Base-by-base conservation (phyloP, 1,140 invertebrate species). In the Drosophila varians region DNA sequence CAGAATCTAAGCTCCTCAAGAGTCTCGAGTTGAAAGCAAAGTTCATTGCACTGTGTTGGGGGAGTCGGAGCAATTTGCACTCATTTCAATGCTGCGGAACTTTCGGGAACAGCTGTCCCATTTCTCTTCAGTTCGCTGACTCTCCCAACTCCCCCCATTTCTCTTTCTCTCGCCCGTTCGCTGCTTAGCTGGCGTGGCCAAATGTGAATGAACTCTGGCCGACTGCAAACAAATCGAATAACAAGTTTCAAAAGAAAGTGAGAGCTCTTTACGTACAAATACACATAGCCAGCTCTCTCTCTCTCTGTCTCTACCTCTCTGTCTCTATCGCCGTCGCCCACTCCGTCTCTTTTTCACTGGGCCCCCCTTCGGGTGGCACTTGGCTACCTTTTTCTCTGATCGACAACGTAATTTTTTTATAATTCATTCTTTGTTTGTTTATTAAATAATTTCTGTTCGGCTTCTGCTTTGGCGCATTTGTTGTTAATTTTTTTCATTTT, bases 171-270 rank as follows among this genome's bases (percentile, higher is more conserved):
- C 52, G 55, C 28, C 56, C 21, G 34, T 38, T 40, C 31, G 21
- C 9, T 28, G 43, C 34, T 38, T 40, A 25, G 21, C 9, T 28
- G 43, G 53, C 60, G 57, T 84, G 71, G 68, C 71, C 68, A 84
- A 89, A 89, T 82, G 86, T 89, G 86, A 89, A 89, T 89, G 86
- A 89, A 89, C 86, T 86, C 66, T 78, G 86, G 23, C 46, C 62
- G 77, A 68, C 58, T 66, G 56, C 58, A 58, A 56, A 64, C 77
- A 87, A 83, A 88, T 78, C 78, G 74, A 83, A 88, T 87, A 89
- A 89, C 86, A 89, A 89, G 86, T 89, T 87, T 90, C 57, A 76
- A 82, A 89, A 74, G 86, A 89, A 89, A 89, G 86, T 89, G 87
- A 89, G 87, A 89, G 86, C 88, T 78, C 69, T 89, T 86, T 53